Evolutionary conservation across 2,797 vertebrate genomes (phyloP), one percentile per base, ranked within the genome.

Genomic region (Eurystomus glaucurus): DNA sequence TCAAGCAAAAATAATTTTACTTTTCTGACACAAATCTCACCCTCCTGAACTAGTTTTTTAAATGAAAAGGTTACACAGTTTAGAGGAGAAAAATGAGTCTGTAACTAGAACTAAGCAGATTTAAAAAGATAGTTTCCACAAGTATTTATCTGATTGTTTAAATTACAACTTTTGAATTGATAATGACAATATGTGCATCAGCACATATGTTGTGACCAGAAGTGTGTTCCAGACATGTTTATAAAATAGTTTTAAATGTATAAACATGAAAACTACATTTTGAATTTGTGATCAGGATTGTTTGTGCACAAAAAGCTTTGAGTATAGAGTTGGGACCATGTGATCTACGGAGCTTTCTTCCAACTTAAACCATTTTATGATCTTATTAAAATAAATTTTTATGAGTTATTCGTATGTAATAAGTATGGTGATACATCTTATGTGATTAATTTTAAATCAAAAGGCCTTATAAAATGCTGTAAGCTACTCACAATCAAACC

Each of bases 1-100:
- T 83, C 39, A 68, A 89, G 68, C 19, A 88, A 94, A 90, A 95
- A 88, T 31, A 71, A 39, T 83, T 77, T 77, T 58, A 10, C 15
- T 84, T 15, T 78, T 91, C 52, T 90, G 50, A 78, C 43, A 79
- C 14, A 92, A 64, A 80, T 71, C 26, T 93, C 35, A 80, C 48
- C 11, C 4, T 66, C 21, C 2, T 50, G 33, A 95, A 64, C 1
- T 6, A 43, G 6, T n/a, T 68, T 83, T 76, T 78, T 29, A 5
- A 91, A 83, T 18, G 15, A 74, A 80, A 79, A 74, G 0, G 0
- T 48, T 85, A 16, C 16, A 41, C 9, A 12, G 75, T 74, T 62
- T 71, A 80, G 11, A 35, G 39, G 14, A 77, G n/a, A 29, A 84
- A 60, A 3, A 2, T 12, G 74, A 70, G 39, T 2, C 14, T 71